Evolutionary conservation across 2,113 vertebrate genomes (phyloP).

Genomic region (Silurus glanis): DNA sequence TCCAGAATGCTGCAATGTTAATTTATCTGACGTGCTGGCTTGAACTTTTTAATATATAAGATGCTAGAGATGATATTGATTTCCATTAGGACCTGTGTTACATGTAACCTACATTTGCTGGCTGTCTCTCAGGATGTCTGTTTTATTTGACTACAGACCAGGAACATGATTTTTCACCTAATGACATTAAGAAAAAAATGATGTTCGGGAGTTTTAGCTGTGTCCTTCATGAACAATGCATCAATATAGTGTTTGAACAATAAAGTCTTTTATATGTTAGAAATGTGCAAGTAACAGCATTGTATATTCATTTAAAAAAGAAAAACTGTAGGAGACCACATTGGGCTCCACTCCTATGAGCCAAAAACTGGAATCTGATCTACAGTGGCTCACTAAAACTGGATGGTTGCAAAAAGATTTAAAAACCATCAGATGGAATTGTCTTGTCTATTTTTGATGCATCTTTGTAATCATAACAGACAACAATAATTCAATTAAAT

Average conservation of each 20-base stretch:
- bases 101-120: constrained; percentile 15
- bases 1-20: constrained; percentile 83
- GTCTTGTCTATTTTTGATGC: background rate
- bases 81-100: constrained; percentile 46
- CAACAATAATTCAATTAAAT: background rate
- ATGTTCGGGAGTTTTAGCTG: background rate
- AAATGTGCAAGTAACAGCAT: background rate
- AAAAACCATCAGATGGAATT: background rate
- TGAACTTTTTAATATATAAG: constrained; percentile 74
- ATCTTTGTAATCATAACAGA: background rate
- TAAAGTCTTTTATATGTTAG: too few relatives aligned
- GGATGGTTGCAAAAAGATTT: background rate
- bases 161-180: background rate
- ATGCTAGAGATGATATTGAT: constrained; percentile 68
- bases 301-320: background rate
- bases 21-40: constrained; percentile 59
- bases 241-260: background rate
- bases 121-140: background rate
- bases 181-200: background rate
- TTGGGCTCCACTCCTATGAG: background rate
- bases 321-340: background rate
- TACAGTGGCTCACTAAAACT: background rate
- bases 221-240: background rate
- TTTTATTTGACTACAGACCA: constrained; percentile 18
- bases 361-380: background rate